phyloP scores from a whole-genome alignment of 2,797 vertebrate species.

The Rachycentron canadum region DNA sequence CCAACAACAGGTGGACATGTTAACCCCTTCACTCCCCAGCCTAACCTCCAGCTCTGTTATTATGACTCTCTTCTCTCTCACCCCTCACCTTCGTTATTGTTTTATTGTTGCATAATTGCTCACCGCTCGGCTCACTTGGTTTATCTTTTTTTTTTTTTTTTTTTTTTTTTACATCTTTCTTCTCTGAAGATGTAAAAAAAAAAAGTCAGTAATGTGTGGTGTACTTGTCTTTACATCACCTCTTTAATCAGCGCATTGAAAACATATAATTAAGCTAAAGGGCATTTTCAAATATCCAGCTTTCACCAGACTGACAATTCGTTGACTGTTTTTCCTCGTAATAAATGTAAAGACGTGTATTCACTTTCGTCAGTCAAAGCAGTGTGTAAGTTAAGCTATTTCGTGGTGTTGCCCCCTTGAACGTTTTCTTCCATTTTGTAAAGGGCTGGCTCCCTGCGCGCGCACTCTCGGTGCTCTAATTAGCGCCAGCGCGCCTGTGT shows the following conservation, averaged over 20 bases:
- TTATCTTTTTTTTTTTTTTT: not conserved
- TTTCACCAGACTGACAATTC: not conserved
- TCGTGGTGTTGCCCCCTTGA: slow-evolving; percentile 19
- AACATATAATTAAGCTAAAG: not conserved
- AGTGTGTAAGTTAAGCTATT: not conserved
- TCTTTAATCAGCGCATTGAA: not conserved
- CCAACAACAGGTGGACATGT: slow-evolving; percentile 47
- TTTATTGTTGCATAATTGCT: not conserved
- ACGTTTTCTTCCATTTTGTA: slow-evolving; percentile 70
- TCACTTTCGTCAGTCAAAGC: not conserved
- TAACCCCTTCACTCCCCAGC: slow-evolving; percentile 30
- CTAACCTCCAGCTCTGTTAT: not conserved
- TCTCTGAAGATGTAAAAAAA: not conserved
- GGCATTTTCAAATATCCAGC: not conserved
- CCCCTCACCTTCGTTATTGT: not conserved
- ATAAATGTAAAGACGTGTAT: not conserved
- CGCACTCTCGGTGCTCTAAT: slow-evolving; percentile 64
- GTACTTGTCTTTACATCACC: not conserved
- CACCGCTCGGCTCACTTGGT: not conserved
- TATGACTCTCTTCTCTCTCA: not conserved
- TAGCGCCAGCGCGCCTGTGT: slow-evolving; percentile 59
- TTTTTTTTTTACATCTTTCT: not conserved
- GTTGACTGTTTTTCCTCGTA: not conserved
- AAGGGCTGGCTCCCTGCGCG: slow-evolving; percentile 66
- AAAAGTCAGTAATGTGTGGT: not conserved